phyloP scores from a whole-genome alignment of 2,113 vertebrate species.

The Alligator mississippiensis region DNA sequence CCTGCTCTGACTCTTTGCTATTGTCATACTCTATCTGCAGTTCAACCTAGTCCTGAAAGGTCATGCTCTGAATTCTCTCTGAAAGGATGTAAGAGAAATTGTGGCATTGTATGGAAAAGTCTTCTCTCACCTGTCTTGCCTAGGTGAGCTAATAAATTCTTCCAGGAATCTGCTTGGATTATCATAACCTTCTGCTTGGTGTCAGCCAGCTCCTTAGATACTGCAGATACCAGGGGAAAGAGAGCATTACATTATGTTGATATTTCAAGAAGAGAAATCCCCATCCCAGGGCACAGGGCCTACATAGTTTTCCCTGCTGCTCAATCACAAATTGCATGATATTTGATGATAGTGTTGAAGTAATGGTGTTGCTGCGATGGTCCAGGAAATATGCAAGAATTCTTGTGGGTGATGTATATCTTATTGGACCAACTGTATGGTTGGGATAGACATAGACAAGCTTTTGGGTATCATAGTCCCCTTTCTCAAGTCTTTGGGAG shows the following conservation, averaged over 20 bases:
- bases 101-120: neutral
- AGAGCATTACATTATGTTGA: neutral
- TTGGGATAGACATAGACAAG: too few relatives aligned
- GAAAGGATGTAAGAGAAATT: neutral
- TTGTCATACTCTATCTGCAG: neutral
- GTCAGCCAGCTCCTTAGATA: neutral
- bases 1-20: neutral
- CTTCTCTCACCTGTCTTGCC: neutral
- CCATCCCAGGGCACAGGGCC: too few relatives aligned
- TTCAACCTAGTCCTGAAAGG: neutral
- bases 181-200: neutral
- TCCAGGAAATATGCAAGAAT: too few relatives aligned
- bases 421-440: too few relatives aligned
- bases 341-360: neutral
- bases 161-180: neutral
- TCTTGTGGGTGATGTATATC: too few relatives aligned
- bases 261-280: rapidly evolving
- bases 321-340: neutral
- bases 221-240: neutral
- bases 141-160: neutral
- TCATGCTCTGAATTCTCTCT: neutral
- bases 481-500: too few relatives aligned
- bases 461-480: too few relatives aligned
- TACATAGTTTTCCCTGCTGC: too few relatives aligned
- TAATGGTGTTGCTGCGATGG: too few relatives aligned